Evolutionary conservation across 2,797 vertebrate genomes (phyloP).

Genomic region (Hydrophis major): DNA sequence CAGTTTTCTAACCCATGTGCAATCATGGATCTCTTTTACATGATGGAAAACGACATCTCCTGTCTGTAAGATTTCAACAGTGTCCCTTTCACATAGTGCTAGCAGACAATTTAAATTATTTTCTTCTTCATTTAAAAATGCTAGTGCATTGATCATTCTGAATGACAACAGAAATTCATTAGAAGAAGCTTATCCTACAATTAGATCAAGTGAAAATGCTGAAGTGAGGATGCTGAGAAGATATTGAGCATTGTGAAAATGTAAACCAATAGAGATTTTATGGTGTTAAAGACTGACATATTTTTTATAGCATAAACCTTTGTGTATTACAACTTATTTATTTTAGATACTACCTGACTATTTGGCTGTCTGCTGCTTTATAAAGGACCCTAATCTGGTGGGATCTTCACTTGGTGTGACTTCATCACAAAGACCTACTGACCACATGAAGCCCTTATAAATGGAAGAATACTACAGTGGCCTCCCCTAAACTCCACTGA

Average conservation of each 20-base stretch:
- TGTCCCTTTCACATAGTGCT: slow-evolving; percentile 39
- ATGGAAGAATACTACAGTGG: too few species aligned
- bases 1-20: slow-evolving; percentile 38
- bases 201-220: background rate
- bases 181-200: background rate
- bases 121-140: slow-evolving; percentile 16
- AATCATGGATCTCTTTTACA: slow-evolving; percentile 44
- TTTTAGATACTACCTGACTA: background rate
- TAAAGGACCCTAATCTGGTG: too few species aligned
- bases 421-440: too few species aligned
- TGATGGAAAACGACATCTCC: slow-evolving; percentile 28
- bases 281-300: background rate
- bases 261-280: background rate
- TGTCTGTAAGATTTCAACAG: slow-evolving; percentile 35
- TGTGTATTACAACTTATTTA: background rate
- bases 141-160: background rate
- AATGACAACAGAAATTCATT: background rate
- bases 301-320: background rate
- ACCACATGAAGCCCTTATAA: too few species aligned
- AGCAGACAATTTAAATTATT: slow-evolving; percentile 42
- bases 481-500: too few species aligned
- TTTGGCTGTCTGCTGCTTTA: background rate
- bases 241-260: background rate
- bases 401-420: too few species aligned
- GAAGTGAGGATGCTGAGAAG: background rate